Base-by-base conservation (phyloP, 92 coral and sea anemone genomes). In the Porites lobata region DNA sequence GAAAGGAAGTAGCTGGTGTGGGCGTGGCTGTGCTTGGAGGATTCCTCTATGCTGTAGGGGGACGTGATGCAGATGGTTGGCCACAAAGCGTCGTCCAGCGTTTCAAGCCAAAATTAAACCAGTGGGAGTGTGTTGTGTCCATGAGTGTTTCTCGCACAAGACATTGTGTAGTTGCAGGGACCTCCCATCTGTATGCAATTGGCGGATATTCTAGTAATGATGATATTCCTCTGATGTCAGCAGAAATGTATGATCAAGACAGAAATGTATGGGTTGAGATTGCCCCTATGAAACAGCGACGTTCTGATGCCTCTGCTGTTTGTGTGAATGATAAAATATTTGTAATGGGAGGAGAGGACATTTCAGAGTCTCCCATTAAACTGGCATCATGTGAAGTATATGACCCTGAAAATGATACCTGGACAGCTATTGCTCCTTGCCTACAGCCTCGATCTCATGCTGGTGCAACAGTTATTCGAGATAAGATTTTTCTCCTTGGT, bases 121-220 rank as follows among this genome's bases (percentile, higher is more conserved):
- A 79, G 70, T 95, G 98, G 98, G 92, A 89, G 62, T 91, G 72
- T 91, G 87, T 94, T 66, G 91, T 89, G 13, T 69, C 86, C 20
- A 93, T 93, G 96, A 91, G 58, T 50, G 83, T 87, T 47, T 82
- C 96, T 65, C 96, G 98, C 32, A 93, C 95, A 24, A 83, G 94
- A 26, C 98, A 94, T 64, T 85, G 92, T 77, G 92, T 92, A 26
- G 92, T 80, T 2, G 47, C 47, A 38, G 88, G 96, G 50, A 84
- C 87, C 2, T 81, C 84, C 12, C 54, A 77, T 47, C 70, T 95
- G 67, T 95, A 88, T 69, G 91, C 93, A 29, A 58, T 95, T 91
- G 96, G 98, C 51, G 98, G 98, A 1, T 95, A 92, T 84, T 91
- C 97, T 57, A 88, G 92, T 63, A 93, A 86, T 58, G 98, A 91